phyloP scores from a whole-genome alignment of 2,797 vertebrate genomes.

The Parauchenoglanis punctatus region DNA sequence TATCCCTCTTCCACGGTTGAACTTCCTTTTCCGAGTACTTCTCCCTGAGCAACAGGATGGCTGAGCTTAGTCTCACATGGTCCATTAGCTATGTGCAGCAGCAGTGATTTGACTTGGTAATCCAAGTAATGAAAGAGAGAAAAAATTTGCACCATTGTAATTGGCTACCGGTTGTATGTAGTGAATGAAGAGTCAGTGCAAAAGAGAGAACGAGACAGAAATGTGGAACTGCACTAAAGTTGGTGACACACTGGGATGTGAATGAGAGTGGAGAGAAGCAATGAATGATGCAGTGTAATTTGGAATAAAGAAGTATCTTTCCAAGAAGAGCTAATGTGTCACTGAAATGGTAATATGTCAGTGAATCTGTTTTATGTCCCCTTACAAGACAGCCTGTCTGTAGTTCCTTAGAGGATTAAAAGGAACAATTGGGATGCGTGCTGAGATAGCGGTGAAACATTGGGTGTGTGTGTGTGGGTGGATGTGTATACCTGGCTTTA shows the following conservation, averaged over 20 bases:
- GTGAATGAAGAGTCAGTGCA: neutral
- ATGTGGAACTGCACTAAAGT: neutral
- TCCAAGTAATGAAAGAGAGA: constrained; percentile 9
- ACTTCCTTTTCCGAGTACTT: neutral
- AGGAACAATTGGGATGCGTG: neutral
- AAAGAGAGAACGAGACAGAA: neutral
- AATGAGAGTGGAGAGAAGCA: neutral
- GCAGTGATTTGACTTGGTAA: constrained; percentile 26
- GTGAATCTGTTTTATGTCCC: neutral
- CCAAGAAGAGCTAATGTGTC: neutral
- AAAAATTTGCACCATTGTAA: neutral
- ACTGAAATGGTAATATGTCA: constrained; percentile 1
- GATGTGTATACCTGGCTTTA: neutral
- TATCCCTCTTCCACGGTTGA: neutral
- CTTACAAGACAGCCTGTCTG: neutral
- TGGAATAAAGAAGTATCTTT: neutral
- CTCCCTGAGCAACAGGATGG: neutral
- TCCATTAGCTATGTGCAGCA: constrained; percentile 14
- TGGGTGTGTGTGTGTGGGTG: neutral
- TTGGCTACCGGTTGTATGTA: neutral
- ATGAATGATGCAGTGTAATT: neutral
- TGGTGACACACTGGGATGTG: neutral
- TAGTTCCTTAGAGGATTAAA: neutral
- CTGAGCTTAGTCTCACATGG: constrained; percentile 6
- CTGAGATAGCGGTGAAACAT: neutral